Evolutionary conservation across 2,797 vertebrate genomes (phyloP).

Genomic region (Propithecus deckenii): DNA sequence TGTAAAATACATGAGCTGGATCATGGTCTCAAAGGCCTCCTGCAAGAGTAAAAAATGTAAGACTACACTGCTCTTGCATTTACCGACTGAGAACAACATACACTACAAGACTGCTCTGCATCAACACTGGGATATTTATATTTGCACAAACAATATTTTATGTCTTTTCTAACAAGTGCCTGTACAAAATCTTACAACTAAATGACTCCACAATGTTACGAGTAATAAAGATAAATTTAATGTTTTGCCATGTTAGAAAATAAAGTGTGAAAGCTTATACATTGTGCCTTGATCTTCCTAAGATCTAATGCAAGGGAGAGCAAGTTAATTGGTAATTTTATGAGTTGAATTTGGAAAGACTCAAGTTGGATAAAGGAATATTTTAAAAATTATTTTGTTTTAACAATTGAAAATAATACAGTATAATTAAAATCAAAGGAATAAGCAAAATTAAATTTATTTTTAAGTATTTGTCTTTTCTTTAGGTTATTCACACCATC

Average conservation of each 20-base stretch:
- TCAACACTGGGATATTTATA: background rate
- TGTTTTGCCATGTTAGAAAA: background rate
- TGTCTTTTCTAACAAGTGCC: conserved; percentile 22
- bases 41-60: background rate
- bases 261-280: conserved; percentile 33
- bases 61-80: background rate
- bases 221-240: conserved; percentile 1
- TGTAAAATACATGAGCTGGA: background rate
- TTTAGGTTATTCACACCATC: conserved; percentile 96
- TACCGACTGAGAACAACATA: background rate
- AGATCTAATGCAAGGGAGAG: conserved; percentile 35
- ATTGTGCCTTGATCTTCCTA: background rate
- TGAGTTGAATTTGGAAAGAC: conserved; percentile 48
- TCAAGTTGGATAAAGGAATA: background rate
- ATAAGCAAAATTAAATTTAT: conserved; percentile 59
- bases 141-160: background rate
- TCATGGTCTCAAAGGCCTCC: background rate
- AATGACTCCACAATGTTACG: background rate
- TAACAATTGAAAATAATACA: conserved; percentile 57
- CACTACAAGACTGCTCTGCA: background rate
- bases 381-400: background rate
- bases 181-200: conserved; percentile 34
- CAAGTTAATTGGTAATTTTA: conserved; percentile 39
- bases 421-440: conserved; percentile 4
- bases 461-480: conserved; percentile 68